Base-by-base conservation (phyloP, 2,888 invertebrate species). In the Myopa tessellatipennis region DNA sequence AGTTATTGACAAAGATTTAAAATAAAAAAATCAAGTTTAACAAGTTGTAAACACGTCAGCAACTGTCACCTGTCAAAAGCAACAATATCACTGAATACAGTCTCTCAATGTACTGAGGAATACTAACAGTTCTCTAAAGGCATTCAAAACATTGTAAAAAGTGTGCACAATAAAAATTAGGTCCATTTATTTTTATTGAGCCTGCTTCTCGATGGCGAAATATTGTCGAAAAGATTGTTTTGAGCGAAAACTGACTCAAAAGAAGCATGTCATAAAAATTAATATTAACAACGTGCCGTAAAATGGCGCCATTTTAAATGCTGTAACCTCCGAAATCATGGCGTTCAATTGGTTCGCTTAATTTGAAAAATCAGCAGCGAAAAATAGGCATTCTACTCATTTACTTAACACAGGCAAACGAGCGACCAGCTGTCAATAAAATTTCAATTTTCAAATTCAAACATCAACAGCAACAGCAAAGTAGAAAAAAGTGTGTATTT, bases 251-350 rank as follows among this genome's bases (percentile, higher is more conserved):
- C 45, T 26, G 61, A 61, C 18, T n/a, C 8, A 26, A 61, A 61
- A 5, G 58, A 58, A n/a, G 10, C 34, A 4, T 61, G 45, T 45
- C 45, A 45, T 45, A 45, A 45, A 18, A 61, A 61, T 45, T 45
- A 26, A 60, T 60, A 18, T 26, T 26, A 26, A 26, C n/a, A 61
- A 26, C 4, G 4, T 5, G 61, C 26, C 26, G 61, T 45, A 45
- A 45, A 45, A 45, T 8, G 45, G 45, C 45, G 45, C 45, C 45
- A 45, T 45, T 45, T 45, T 45, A 45, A 45, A 61, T 61, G 61
- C 26, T 61, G 61, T 65, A 70, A 70, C 70, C 70, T 70, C 55
- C 52, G 52, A 70, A 69, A 18, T 69, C 69, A 69, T 26, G 69
- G 50, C 45, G 16, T 45, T 45, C 45, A 26, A 61, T 4, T 18